phyloP scores from a whole-genome alignment of 2,888 invertebrate genomes.

The Phaonia tiefii region DNA sequence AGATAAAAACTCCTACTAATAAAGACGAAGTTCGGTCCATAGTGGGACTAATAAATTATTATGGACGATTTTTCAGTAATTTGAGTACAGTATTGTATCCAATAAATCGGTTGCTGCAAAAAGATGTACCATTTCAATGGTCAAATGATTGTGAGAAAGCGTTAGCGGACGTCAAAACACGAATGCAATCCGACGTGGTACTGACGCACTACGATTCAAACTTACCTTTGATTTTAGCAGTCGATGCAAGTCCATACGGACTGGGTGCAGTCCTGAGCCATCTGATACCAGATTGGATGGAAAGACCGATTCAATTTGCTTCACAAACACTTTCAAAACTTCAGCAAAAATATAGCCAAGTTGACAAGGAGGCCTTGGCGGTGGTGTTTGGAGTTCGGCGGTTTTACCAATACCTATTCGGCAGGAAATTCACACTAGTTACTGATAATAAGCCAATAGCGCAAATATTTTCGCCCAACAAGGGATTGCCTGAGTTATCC shows the following conservation, averaged over 20 bases:
- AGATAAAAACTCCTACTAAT: too few species aligned
- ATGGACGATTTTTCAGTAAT: too few species aligned
- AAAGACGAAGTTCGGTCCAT: too few species aligned
- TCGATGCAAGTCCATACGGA: too few species aligned
- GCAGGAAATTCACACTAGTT: too few species aligned
- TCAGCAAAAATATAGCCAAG: neutral
- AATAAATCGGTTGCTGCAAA: conserved; percentile 21
- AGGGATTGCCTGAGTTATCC: conserved; percentile 61
- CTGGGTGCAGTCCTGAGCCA: neutral
- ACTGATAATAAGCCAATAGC: too few species aligned
- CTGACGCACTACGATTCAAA: neutral
- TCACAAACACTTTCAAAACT: neutral
- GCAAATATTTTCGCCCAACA: conserved; percentile 11
- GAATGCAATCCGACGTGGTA: conserved; percentile 7
- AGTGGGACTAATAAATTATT: too few species aligned
- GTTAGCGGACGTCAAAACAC: neutral
- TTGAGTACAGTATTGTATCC: too few species aligned
- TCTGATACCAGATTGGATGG: neutral
- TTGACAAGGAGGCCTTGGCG: too few species aligned
- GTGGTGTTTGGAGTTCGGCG: too few species aligned
- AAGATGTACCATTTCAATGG: too few species aligned
- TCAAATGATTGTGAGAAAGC: conserved; percentile 2
- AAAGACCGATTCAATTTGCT: neutral
- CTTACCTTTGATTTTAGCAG: neutral
- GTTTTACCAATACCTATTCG: too few species aligned